Evolutionary conservation across 2,113 vertebrate species (phyloP), one percentile per base, ranked within the genome.

Genomic region (Neomonachus schauinslandi): DNA sequence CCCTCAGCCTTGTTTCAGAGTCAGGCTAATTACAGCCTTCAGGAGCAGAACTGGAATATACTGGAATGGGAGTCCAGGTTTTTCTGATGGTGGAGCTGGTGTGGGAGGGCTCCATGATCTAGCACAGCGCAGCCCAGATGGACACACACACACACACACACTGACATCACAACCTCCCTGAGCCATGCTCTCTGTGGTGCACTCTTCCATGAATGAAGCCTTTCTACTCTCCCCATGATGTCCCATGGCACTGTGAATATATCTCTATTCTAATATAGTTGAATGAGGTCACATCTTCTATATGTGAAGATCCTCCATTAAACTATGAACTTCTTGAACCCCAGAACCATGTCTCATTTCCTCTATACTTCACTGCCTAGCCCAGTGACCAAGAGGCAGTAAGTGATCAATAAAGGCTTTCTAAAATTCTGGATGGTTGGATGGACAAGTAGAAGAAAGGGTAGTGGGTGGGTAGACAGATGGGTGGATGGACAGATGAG

Each of bases 161-260:
- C 61, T 4, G 67, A 31, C 33, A 4, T 33, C 55, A 81, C 31
- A n/a, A 5, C 22, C 12, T 4, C 21, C 69, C 46, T 6, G 22
- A 46, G 18, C 94, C 39, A 14, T 0, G 39, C 18, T 14, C 16
- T 74, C 46, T 42, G 36, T 2, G 18, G 19, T 0, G 3, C 1
- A 18, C 18, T 21, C 26, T 33, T 24, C 49, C 7, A 3, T 15
- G 49, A 63, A 81, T 21, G 33, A 67, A 67, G 76, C 26, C n/a
- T 49, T 88, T 76, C 82, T 39, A 6, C 59, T 46, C 36, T 63
- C 55, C 46, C 84, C 19, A 10, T 3, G 14, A 46, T 16, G 39
- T 36, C 53, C 19, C 28, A 42, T 0, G 0, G 46, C 42, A 39
- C 33, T 7, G 19, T 12, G 12, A 65, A 61, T 2, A 14, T 21